These are phyloP conservation scores for Salticus scenicus DNA, from an alignment of 2,888 invertebrate species.

Conservation along the genomic window DNA sequence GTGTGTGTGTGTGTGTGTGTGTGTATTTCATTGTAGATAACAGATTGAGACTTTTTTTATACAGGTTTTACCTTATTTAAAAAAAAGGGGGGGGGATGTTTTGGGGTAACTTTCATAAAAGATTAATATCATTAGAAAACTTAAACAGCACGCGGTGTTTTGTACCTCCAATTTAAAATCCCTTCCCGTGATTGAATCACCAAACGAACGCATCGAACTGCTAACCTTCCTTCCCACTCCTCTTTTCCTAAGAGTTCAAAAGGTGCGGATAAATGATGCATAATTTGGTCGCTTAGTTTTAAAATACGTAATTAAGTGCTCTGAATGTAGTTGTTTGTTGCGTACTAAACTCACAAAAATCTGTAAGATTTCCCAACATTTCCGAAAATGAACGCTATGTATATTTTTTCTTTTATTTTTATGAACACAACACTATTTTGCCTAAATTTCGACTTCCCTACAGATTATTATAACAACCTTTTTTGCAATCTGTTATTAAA, in stretches of 20 bases:
- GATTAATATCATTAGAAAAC: no score
- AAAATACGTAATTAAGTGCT: constrained; percentile 46
- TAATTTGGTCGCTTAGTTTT: constrained; percentile 26
- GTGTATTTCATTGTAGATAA: no score
- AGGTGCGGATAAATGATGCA: constrained; percentile 14
- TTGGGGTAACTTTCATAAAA: no score
- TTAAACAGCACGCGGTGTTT: no score
- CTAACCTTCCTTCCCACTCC: no score
- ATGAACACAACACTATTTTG: constrained; percentile 3
- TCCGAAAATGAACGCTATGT: constrained; percentile 32
- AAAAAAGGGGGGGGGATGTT: no score
- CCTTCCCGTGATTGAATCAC: no score
- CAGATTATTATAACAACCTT: constrained; percentile 43
- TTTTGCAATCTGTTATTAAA: constrained; percentile 27
- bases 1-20: no score
- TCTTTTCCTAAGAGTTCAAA: neutral
- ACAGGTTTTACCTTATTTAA: no score
- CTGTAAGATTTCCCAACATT: constrained; percentile 33
- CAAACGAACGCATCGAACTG: no score
- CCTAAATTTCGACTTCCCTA: constrained; percentile 15
- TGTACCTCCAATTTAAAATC: no score
- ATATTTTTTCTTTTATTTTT: constrained; percentile 12
- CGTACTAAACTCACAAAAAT: constrained; percentile 11
- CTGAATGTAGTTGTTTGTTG: constrained; percentile 39
- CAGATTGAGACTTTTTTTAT: no score